phyloP scores from a whole-genome alignment of 64 coral and sea anemone genomes.

The Trachythela sp. region DNA sequence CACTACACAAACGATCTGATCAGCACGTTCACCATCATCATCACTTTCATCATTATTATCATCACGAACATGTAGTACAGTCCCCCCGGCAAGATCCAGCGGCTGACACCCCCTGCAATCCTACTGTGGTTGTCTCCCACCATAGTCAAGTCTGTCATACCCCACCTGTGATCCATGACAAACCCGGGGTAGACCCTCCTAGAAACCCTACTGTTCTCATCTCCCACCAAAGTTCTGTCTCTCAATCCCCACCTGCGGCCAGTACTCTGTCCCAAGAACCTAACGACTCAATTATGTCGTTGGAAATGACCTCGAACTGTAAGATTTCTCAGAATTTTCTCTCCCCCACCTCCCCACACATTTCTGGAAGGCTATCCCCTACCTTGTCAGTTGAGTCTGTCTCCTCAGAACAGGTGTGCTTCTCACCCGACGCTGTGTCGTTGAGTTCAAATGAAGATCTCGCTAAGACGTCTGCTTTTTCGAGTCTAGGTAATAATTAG shows the following conservation, averaged over 20 bases:
- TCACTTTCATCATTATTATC: conserved; percentile 7
- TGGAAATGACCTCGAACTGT: not conserved
- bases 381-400: not conserved
- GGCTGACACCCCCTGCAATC: not conserved
- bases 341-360: not conserved
- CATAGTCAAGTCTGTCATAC: not conserved
- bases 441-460: not conserved
- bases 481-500: not conserved
- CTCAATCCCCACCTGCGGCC: not conserved
- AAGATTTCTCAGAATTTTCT: not conserved
- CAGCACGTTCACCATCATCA: not conserved
- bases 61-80: conserved; percentile 5
- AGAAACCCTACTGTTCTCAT: not conserved
- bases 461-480: not conserved
- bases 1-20: not conserved
- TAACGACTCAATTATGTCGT: not conserved
- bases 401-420: not conserved
- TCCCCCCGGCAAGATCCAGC: not conserved
- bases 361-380: not conserved
- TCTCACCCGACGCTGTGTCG: not conserved
- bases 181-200: not conserved
- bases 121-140: not conserved
- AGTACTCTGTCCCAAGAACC: not conserved
- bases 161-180: not conserved
- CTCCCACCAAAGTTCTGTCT: not conserved